Evolutionary conservation across 2,113 vertebrate species (phyloP).

Genomic region (Hippocampus barbouri): DNA sequence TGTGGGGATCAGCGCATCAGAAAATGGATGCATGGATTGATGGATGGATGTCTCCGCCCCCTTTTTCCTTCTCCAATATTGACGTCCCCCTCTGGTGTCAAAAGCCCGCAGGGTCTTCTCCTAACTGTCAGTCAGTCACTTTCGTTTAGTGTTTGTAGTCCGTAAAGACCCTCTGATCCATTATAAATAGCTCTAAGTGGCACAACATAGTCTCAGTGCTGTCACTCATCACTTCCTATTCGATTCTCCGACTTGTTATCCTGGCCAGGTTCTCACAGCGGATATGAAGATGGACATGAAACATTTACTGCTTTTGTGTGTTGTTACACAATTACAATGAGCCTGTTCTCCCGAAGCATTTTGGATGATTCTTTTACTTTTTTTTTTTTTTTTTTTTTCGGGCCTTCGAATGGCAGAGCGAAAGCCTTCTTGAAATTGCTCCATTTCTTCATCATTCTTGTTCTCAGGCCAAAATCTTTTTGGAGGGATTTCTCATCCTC

Average conservation of each 20-base stretch:
- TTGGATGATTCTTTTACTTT: neutral
- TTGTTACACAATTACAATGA: neutral
- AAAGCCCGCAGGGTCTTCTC: conserved; percentile 38
- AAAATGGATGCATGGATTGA: too few relatives aligned
- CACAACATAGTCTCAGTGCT: conserved; percentile 31
- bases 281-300: conserved; percentile 29
- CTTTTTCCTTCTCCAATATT: neutral
- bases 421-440: neutral
- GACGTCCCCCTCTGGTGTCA: conserved; percentile 23
- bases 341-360: neutral
- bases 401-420: neutral
- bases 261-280: conserved; percentile 23
- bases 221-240: conserved; percentile 39
- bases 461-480: neutral
- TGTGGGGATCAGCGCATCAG: too few relatives aligned
- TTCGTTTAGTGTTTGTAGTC: conserved; percentile 51
- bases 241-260: conserved; percentile 47
- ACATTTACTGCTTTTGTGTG: neutral
- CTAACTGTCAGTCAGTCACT: conserved; percentile 56
- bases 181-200: conserved; percentile 55
- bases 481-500: neutral
- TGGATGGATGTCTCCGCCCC: neutral
- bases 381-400: neutral
- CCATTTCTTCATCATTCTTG: neutral
- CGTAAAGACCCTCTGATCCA: conserved; percentile 51